phyloP scores from a whole-genome alignment of 2,113 vertebrate genomes.

The Uria aalge region DNA sequence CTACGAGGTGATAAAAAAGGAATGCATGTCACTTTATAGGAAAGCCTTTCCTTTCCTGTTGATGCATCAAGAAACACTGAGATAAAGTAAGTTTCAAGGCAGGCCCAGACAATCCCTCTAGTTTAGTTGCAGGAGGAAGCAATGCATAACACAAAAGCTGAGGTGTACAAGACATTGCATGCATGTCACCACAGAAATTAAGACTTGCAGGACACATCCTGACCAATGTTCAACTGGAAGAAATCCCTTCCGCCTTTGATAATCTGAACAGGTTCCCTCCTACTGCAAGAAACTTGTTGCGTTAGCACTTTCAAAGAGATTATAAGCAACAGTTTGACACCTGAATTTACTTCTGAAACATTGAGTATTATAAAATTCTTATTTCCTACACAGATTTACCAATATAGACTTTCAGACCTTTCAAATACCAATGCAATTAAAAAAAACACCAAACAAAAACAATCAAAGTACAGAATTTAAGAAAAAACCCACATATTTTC shows the following conservation, averaged over 20 bases:
- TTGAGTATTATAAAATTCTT: not conserved
- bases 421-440: not conserved
- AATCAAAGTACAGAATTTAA: not conserved
- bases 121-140: not conserved
- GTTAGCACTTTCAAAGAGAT: not conserved
- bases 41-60: not conserved
- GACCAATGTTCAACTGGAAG: not conserved
- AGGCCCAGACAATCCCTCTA: not conserved
- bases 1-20: not conserved
- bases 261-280: not conserved
- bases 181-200: not conserved
- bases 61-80: not conserved
- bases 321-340: not conserved
- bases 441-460: not conserved
- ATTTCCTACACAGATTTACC: not conserved
- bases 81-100: not conserved
- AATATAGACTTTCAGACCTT: not conserved
- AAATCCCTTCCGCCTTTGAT: not conserved
- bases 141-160: not conserved
- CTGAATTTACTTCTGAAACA: not conserved
- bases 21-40: not conserved
- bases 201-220: not conserved
- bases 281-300: not conserved
- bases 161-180: not conserved
- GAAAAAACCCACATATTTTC: not conserved